These are phyloP conservation scores for Scophthalmus maximus DNA, from an alignment of 2,113 vertebrate species.

Conservation along the genomic window DNA sequence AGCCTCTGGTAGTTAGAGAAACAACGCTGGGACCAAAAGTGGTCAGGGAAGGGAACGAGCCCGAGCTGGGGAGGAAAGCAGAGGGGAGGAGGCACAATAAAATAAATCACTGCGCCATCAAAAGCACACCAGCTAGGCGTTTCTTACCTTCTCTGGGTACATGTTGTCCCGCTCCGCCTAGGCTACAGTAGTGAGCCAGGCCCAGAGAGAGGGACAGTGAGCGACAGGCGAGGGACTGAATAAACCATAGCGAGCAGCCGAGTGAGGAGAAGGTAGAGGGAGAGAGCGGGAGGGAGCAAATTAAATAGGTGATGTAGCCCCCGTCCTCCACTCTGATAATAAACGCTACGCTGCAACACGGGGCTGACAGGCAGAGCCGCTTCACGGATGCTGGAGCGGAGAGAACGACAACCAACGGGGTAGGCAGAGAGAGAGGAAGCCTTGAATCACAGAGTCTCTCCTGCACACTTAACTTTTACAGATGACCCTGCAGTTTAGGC, in stretches of 20 bases:
- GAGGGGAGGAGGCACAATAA: slow-evolving; percentile 1
- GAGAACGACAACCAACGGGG: not conserved
- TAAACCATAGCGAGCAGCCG: slow-evolving; percentile 13
- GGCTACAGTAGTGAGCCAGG: slow-evolving; percentile 19
- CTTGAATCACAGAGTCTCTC: not conserved
- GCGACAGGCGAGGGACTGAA: slow-evolving; percentile 14
- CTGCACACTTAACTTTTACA: not conserved
- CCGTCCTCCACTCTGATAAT: slow-evolving; percentile 30
- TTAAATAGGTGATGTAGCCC: slow-evolving; percentile 56
- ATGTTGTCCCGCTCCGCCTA: slow-evolving; percentile 57
- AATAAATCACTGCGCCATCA: slow-evolving; percentile 13
- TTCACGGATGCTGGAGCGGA: slow-evolving; percentile 4
- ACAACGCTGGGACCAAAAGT: not conserved
- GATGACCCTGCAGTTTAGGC: not conserved
- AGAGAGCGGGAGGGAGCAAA: slow-evolving; percentile 8
- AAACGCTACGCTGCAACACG: not conserved
- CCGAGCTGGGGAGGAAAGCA: not conserved
- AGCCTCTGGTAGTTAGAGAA: not conserved
- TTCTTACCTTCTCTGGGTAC: slow-evolving; percentile 76
- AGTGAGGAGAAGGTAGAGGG: slow-evolving; percentile 10
- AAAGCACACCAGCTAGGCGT: slow-evolving; percentile 21
- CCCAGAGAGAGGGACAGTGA: slow-evolving; percentile 20
- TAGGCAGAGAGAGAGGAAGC: not conserved
- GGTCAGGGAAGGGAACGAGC: not conserved
- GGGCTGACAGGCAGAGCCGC: slow-evolving; percentile 32